Conservation (phyloP, 1,140 invertebrate species). For the Anagrus nilaparvatae region DNA sequence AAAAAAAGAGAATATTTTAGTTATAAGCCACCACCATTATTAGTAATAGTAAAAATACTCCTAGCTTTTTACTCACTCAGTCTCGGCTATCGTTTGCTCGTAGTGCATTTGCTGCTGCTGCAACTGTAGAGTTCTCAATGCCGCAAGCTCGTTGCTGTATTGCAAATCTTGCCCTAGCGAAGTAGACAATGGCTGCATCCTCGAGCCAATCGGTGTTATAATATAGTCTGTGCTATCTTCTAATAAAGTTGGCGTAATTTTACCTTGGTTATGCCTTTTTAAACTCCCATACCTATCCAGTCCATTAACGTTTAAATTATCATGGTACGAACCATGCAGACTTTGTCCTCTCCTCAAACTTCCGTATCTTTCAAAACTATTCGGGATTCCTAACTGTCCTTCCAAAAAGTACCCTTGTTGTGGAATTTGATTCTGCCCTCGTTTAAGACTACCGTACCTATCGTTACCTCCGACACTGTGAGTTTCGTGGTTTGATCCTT, state of each 20-base stretch:
- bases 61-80: constrained; percentile 38
- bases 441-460: constrained; percentile 10
- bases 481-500: constrained; percentile 41
- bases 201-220: constrained; percentile 36
- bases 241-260: constrained; percentile 31
- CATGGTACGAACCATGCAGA: constrained; percentile 35
- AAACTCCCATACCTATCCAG: constrained; percentile 37
- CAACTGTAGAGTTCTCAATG: constrained; percentile 29
- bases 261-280: constrained; percentile 31
- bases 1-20: constrained; percentile 12
- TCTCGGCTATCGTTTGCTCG: constrained; percentile 42
- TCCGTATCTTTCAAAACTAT: constrained; percentile 32
- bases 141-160: constrained; percentile 36
- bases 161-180: constrained; percentile 37
- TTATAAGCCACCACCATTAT: constrained; percentile 20
- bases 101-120: constrained; percentile 31
- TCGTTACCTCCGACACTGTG: constrained; percentile 22
- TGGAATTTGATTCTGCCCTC: no score
- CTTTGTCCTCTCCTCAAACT: constrained; percentile 36
- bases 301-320: constrained; percentile 29
- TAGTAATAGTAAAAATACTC: constrained; percentile 16
- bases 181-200: constrained; percentile 36
- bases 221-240: constrained; percentile 37
- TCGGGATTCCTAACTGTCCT: background rate
- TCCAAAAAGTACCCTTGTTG: no score